Evolutionary conservation across 2,888 invertebrate species (phyloP), one percentile per base, ranked within the genome.

Genomic region (Watsonalla binaria): DNA sequence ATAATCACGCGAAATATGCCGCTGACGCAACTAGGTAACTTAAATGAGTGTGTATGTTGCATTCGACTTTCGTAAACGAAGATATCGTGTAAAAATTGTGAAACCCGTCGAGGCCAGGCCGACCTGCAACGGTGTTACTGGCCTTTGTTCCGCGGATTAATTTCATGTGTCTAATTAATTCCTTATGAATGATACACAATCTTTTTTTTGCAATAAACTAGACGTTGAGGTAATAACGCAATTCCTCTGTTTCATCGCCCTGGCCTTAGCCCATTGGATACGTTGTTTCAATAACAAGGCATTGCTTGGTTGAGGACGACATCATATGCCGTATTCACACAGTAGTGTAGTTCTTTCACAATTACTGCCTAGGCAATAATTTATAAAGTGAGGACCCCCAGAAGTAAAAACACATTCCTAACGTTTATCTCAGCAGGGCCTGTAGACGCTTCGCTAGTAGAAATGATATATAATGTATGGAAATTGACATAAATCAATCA

Each of bases 11-110:
- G 59, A 63, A 70, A 69, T 68, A 69, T 72, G 60, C 54, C 59
- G 56, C 54, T 80, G 76, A 59, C 77, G 77, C 70, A 80, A 81
- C 66, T 62, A 54, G 65, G 68, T 70, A 65, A 59, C 62, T 74
- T 76, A 68, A 77, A 78, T 74, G 74, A 80, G 73, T 72, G 74
- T 65, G 54, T 68, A 65, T 68, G 69, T 82, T 81, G 75, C 78
- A 70, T 71, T 75, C 65, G 63, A 61, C 77, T 86, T 86, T 85
- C 86, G 84, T 79, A 85, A 86, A 85, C 77, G 82, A 83, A 83
- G 82, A 82, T 80, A 85, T 82, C 76, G 74, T 78, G 78, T 78
- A 75, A 78, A 81, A 80, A 74, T 86, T 84, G 80, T 79, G 86
- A 80, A 86, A 87, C 72, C 63, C 52, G 61, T 63, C 79, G 75